Conservation (phyloP, 2,888 invertebrate genomes). For the Acronicta aceris region DNA sequence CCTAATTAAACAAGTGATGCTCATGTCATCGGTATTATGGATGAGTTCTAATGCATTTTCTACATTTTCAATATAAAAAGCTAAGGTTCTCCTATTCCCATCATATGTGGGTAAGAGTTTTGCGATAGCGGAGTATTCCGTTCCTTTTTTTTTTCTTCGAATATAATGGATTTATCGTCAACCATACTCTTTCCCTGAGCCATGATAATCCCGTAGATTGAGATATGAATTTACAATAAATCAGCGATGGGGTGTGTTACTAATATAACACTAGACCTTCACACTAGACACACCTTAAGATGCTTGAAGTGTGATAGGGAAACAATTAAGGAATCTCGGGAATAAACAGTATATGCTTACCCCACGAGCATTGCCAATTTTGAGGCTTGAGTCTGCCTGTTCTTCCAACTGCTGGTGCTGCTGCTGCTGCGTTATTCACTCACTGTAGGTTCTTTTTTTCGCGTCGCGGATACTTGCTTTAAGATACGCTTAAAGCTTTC, state of each 20-base stretch:
- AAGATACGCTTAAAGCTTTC: not conserved
- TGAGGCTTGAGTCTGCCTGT: constrained; percentile 4
- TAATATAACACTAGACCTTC: not conserved
- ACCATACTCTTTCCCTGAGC: constrained; percentile 13
- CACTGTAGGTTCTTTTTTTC: not conserved
- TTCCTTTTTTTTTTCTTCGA: constrained; percentile 2
- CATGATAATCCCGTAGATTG: constrained; percentile 23
- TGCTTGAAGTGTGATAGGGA: not conserved
- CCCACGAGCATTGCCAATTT: constrained; percentile 3
- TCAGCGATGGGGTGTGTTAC: constrained; percentile 2
- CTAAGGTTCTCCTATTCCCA: constrained; percentile 52
- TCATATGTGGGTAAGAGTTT: constrained; percentile 52
- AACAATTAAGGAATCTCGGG: not conserved
- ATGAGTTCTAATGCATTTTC: constrained; percentile 46
- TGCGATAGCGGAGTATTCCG: constrained; percentile 21
- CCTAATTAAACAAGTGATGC: constrained; percentile 46
- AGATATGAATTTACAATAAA: not conserved
- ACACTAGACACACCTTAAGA: not conserved
- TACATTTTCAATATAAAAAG: constrained; percentile 49
- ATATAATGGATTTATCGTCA: constrained; percentile 1
- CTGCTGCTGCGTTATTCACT: not conserved
- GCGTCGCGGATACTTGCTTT: not conserved
- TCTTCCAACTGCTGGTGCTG: not conserved
- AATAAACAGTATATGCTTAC: constrained; percentile 2
- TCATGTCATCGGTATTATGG: constrained; percentile 24